phyloP scores from a whole-genome alignment of 2,888 invertebrate genomes.

The Eurois occulta region DNA sequence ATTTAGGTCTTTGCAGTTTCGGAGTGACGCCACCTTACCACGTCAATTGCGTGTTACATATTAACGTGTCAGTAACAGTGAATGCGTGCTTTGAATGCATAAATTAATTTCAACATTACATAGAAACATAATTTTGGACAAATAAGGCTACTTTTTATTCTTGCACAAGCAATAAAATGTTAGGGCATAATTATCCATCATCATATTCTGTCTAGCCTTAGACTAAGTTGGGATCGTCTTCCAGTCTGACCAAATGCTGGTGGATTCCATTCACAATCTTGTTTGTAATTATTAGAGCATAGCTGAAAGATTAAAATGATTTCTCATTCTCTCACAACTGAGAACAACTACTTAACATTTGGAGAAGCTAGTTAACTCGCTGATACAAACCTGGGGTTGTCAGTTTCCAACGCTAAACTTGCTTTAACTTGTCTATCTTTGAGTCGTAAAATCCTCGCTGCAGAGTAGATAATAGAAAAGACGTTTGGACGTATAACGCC shows the following conservation, averaged over 20 bases:
- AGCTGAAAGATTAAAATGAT: background rate
- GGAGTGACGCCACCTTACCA: background rate
- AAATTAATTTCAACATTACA: constrained; percentile 8
- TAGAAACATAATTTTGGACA: constrained; percentile 2
- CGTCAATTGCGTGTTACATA: constrained; percentile 4
- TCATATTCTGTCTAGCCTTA: background rate
- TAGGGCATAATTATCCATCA: background rate
- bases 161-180: background rate
- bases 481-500: too few species aligned
- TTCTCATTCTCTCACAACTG: background rate
- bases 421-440: constrained; percentile 14
- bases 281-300: background rate
- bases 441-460: background rate
- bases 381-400: background rate
- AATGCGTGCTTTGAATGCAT: constrained; percentile 11
- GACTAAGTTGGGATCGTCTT: background rate
- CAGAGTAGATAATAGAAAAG: background rate
- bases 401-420: constrained; percentile 19
- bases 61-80: background rate
- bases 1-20: constrained; percentile 7
- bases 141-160: background rate
- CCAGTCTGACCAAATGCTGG: background rate
- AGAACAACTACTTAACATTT: background rate
- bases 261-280: background rate
- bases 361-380: background rate